Conservation (phyloP, 2,113 vertebrate species). For the Charadrius vociferus region DNA sequence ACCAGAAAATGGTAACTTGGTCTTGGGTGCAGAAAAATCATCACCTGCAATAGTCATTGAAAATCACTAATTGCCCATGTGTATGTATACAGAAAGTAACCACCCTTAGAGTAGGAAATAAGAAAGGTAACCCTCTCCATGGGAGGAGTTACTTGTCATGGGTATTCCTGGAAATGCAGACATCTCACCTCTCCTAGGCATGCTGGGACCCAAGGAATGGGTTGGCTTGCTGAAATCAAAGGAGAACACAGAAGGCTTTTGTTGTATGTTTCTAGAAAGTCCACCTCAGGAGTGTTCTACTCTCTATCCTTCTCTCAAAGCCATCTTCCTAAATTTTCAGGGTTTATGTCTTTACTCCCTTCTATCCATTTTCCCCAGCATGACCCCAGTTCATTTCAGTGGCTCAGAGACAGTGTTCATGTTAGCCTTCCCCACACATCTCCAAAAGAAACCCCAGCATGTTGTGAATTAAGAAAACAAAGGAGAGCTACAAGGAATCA, state of each 20-base stretch:
- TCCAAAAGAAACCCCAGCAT: neutral
- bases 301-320: neutral
- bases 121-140: neutral
- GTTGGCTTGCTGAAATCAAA: neutral
- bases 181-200: neutral
- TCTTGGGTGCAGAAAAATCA: neutral
- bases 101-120: neutral
- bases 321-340: neutral
- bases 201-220: neutral
- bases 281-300: neutral
- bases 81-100: rapidly evolving
- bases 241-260: neutral
- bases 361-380: neutral
- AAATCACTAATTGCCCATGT: neutral
- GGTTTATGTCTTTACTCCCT: neutral
- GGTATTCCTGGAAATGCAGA: neutral
- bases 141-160: neutral
- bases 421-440: neutral
- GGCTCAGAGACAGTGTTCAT: neutral
- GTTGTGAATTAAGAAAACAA: neutral
- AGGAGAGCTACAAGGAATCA: neutral
- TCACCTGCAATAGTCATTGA: neutral
- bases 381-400: neutral
- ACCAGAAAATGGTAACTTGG: rapidly evolving
- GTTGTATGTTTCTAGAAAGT: neutral